Conservation (phyloP, 2,888 invertebrate genomes). For the Mythimna albipuncta region DNA sequence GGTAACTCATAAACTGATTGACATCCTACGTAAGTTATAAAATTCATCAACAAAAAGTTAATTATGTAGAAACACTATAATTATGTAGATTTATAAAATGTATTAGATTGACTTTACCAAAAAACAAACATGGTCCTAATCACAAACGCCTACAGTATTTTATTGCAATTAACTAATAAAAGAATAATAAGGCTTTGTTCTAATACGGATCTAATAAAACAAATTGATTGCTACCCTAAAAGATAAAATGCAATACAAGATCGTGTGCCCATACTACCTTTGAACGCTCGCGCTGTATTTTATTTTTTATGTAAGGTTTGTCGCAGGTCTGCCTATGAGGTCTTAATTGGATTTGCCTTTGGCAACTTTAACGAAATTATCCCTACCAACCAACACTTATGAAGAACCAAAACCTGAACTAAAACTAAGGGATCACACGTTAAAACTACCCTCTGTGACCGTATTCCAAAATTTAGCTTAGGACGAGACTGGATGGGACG, state of each 20-base stretch:
- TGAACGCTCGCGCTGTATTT: too few relatives aligned
- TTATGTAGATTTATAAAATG: constrained; percentile 17
- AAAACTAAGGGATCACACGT: too few relatives aligned
- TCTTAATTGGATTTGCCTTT: too few relatives aligned
- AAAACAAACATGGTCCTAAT: constrained; percentile 11
- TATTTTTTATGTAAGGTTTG: too few relatives aligned
- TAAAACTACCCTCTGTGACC: too few relatives aligned
- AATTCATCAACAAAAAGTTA: constrained; percentile 8
- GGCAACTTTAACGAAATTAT: too few relatives aligned
- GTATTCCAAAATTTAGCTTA: too few relatives aligned
- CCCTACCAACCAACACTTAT: too few relatives aligned
- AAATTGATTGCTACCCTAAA: not conserved
- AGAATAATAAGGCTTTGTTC: too few relatives aligned
- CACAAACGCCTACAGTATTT: constrained; percentile 17
- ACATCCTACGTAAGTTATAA: constrained; percentile 22
- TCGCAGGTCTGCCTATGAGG: too few relatives aligned
- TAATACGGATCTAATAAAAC: not conserved
- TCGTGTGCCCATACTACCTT: not conserved
- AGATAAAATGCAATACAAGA: constrained; percentile 18
- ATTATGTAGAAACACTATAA: not conserved
- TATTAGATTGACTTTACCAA: constrained; percentile 22
- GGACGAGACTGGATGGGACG: too few relatives aligned
- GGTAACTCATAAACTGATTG: not conserved
- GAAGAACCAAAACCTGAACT: too few relatives aligned
- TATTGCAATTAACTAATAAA: constrained; percentile 8